Evolutionary conservation across 2,113 vertebrate genomes (phyloP), one percentile per base, ranked within the genome.

Genomic region (Uria aalge): DNA sequence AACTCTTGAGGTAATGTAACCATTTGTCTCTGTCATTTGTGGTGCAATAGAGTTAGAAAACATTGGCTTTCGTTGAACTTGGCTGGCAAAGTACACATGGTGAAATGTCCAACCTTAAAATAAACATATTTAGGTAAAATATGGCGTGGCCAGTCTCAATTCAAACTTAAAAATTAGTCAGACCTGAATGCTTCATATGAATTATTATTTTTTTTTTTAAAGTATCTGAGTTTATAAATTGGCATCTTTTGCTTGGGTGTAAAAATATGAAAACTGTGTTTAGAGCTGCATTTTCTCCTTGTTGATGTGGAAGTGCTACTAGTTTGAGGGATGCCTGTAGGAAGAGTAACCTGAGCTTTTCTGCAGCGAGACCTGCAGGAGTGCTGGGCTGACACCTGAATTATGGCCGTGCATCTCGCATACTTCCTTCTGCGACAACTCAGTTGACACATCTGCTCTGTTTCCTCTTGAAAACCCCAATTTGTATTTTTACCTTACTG

Each of bases 1-100:
- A 97, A 98, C 96, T 94, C 97, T 99, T 17, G 97, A 99, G 99
- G 99, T 99, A 99, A 96, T 88, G 17, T 64, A 78, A 48, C 75
- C 84, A 69, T 98, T 98, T 98, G 94, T 98, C 94, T 97, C 95
- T 98, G 97, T 98, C 93, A 94, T 95, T 98, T 98, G 91, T 52
- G 81, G 47, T 93, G 94, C 96, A 97, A 96, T 74, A 82, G 56
- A 95, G 96, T 95, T 93, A 85, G 94, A 94, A 96, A 94, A 93
- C 63, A 88, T 15, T 56, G 53, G 40, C 63, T 97, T 96, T 83
- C 87, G 68, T 89, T 96, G 94, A 87, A 59, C 93, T 80, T 91
- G 76, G 29, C 96, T 96, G 91, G 57, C n/a, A 87, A 68, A 79
- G 32, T 67, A 40, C 10, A 16, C 18, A 4, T 47, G 26, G 64